A percentile compares a stretch with the other conserved stretches of the same genome.
Evolutionary conservation across 2,113 vertebrate genomes (phyloP).

Genomic region (Bos taurus): DNA sequence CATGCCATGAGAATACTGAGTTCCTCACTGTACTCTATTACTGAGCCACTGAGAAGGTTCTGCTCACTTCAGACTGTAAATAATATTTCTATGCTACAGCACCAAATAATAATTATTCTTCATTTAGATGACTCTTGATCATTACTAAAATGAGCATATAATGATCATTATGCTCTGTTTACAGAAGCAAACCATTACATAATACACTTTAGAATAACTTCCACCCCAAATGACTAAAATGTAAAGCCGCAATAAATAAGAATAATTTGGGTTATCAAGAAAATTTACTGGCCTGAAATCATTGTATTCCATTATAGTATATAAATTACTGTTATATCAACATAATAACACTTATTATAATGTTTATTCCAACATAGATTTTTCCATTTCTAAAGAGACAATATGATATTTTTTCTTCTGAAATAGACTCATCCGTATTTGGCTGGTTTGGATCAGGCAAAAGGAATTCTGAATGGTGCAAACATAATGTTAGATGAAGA

Average conservation of each 20-base stretch:
- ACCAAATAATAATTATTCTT: conserved; percentile 23
- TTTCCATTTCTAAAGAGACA: not conserved
- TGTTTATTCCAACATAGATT: not conserved
- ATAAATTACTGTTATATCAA: not conserved
- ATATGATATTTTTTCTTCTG: not conserved
- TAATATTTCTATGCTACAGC: not conserved
- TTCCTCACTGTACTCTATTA: not conserved
- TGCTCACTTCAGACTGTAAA: not conserved
- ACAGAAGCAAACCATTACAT: conserved; percentile 20
- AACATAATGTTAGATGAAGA: not conserved
- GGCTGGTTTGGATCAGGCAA: not conserved
- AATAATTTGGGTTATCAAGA: conserved; percentile 22
- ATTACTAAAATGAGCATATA: conserved; percentile 17
- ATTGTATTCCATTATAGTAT: not conserved
- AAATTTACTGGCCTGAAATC: not conserved
- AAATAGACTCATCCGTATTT: not conserved
- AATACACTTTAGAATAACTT: conserved; percentile 4
- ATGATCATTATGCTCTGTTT: not conserved
- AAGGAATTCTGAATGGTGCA: not conserved
- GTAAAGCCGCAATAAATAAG: not conserved
- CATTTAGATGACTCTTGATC: not conserved
- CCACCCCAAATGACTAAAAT: not conserved
- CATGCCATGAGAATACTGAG: not conserved
- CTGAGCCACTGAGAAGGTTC: not conserved
- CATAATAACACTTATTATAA: not conserved